phyloP scores from a whole-genome alignment of 2,888 invertebrate genomes.

The Euclidia mi region DNA sequence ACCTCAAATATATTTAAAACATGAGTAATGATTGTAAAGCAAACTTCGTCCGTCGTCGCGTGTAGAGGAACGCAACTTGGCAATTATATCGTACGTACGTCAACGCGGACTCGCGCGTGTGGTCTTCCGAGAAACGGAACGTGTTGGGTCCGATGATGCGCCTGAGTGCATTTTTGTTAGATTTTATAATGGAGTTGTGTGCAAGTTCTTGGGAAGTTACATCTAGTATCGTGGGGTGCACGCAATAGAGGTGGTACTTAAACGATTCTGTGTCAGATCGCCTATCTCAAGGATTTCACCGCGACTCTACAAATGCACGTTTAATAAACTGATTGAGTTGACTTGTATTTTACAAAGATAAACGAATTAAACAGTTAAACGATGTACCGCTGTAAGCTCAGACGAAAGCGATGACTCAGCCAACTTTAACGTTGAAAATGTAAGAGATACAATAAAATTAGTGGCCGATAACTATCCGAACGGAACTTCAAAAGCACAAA shows the following conservation, averaged over 20 bases:
- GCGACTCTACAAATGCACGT: neutral
- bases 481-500: constrained; percentile 19
- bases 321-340: neutral
- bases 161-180: constrained; percentile 53
- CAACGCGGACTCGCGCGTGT: constrained; percentile 59
- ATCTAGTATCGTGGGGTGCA: constrained; percentile 12
- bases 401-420: constrained; percentile 6
- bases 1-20: constrained; percentile 38
- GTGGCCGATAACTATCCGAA: constrained; percentile 19
- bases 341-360: neutral
- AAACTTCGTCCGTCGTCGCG: constrained; percentile 49
- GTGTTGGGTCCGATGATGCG: constrained; percentile 45
- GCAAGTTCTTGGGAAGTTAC: constrained; percentile 14
- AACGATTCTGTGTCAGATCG: neutral
- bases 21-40: constrained; percentile 43
- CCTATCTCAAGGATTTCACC: neutral
- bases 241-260: neutral
- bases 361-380: constrained; percentile 5
- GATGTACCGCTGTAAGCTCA: neutral
- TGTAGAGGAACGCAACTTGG: constrained; percentile 51
- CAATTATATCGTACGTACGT: constrained; percentile 64
- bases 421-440: constrained; percentile 8
- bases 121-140: constrained; percentile 64
- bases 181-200: constrained; percentile 36
- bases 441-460: constrained; percentile 10